phyloP scores from a whole-genome alignment of 2,113 vertebrate species.

The Sturnira hondurensis region DNA sequence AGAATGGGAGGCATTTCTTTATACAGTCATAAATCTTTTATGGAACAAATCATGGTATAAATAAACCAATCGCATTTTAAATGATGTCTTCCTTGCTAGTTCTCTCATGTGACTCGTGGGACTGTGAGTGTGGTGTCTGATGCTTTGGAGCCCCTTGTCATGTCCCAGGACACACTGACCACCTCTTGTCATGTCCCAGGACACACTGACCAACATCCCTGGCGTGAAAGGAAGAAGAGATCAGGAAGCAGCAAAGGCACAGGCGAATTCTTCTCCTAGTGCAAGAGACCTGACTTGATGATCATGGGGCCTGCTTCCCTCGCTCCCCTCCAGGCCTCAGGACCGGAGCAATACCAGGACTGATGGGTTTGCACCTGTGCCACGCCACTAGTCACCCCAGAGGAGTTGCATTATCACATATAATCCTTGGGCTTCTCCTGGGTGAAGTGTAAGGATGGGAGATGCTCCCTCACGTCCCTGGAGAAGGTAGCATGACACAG shows the following conservation, averaged over 20 bases:
- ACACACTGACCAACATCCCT: background rate
- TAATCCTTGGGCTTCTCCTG: background rate
- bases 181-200: background rate
- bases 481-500: background rate
- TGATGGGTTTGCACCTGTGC: background rate
- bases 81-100: background rate
- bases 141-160: background rate
- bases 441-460: background rate
- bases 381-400: background rate
- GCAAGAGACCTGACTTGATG: background rate
- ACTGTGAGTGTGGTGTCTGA: background rate
- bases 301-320: background rate
- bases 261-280: background rate
- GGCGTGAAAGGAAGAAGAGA: background rate
- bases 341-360: background rate
- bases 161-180: background rate
- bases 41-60: background rate
- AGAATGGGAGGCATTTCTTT: background rate
- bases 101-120: background rate
- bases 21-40: background rate
- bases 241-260: background rate
- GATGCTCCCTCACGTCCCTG: too few species aligned
- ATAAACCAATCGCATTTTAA: background rate
- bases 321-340: background rate
- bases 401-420: rapidly evolving